Percentiles rank a stretch among this genome's conserved stretches.
Evolutionary conservation across 2,797 vertebrate species (phyloP).

Genomic region (Glyptemys insculpta): DNA sequence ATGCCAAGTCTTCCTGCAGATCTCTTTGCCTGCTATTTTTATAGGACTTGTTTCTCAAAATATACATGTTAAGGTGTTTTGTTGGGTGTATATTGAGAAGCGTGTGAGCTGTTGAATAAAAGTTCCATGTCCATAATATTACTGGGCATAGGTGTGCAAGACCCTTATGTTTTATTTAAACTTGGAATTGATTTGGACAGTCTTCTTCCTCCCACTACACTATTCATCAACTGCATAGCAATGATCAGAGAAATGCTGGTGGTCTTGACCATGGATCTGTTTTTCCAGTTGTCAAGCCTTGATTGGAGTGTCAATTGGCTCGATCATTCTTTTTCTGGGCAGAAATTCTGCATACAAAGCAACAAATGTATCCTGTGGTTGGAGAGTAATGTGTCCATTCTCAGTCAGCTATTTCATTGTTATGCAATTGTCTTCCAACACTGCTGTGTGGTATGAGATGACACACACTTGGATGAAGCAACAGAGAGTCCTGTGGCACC

Average conservation of each 20-base stretch:
- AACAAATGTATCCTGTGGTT: constrained; percentile 38
- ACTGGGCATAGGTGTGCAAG: background rate
- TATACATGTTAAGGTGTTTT: background rate
- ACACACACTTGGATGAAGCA: background rate
- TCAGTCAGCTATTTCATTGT: constrained; percentile 31
- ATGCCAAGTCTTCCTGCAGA: background rate
- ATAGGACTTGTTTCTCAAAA: background rate
- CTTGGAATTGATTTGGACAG: background rate
- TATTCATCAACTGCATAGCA: background rate
- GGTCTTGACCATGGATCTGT: constrained; percentile 31
- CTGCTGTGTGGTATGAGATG: background rate
- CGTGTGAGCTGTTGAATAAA: background rate
- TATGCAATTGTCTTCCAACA: constrained; percentile 26
- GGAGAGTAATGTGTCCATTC: constrained; percentile 20
- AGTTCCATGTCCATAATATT: background rate
- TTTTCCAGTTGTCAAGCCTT: constrained; percentile 36
- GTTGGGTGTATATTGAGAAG: constrained; percentile 14
- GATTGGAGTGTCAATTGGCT: constrained; percentile 8
- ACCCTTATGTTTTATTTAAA: constrained; percentile 1
- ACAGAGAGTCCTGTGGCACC: too few species aligned
- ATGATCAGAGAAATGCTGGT: constrained; percentile 33
- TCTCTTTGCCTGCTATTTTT: constrained; percentile 17
- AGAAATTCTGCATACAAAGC: constrained; percentile 47
- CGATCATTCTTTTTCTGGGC: constrained; percentile 36
- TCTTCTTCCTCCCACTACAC: background rate